These are phyloP conservation scores for Okamejei kenojei DNA, from an alignment of 2,797 vertebrate genomes.

Conservation along the genomic window DNA sequence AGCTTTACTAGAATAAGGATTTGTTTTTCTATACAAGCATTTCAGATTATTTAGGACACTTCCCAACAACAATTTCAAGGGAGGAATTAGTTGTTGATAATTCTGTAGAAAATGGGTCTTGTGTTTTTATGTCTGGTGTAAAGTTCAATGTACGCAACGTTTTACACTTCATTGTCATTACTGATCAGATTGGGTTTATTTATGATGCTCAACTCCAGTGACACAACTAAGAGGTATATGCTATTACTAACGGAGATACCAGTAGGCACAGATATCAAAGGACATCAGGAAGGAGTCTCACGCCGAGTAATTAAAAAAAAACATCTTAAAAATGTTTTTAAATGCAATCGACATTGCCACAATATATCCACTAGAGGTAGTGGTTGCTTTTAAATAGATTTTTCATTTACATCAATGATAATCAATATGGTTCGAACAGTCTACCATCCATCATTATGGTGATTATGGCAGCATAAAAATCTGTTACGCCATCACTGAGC, in stretches of 20 bases:
- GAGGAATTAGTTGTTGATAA: not conserved
- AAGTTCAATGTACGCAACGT: not conserved
- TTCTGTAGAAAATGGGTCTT: not conserved
- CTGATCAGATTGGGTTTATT: not conserved
- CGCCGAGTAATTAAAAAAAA: not conserved
- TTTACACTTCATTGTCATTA: not conserved
- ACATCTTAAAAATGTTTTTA: not conserved
- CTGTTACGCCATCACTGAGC: not conserved
- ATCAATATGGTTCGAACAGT: not conserved
- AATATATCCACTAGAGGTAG: not conserved
- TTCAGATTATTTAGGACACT: not conserved
- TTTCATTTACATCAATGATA: not conserved
- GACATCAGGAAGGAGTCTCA: not conserved
- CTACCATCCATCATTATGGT: not conserved
- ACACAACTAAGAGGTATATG: not conserved
- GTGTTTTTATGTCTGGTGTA: not conserved
- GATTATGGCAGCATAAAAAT: not conserved
- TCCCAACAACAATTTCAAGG: not conserved
- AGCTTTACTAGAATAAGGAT: not conserved
- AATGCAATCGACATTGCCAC: not conserved
- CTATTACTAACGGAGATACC: not conserved
- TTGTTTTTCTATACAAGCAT: not conserved
- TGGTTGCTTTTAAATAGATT: slow-evolving; percentile 12
- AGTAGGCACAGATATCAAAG: not conserved
- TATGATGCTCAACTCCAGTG: not conserved